Base-by-base conservation (phyloP, 2,888 invertebrate species). In the Sphaerophoria taeniata region DNA sequence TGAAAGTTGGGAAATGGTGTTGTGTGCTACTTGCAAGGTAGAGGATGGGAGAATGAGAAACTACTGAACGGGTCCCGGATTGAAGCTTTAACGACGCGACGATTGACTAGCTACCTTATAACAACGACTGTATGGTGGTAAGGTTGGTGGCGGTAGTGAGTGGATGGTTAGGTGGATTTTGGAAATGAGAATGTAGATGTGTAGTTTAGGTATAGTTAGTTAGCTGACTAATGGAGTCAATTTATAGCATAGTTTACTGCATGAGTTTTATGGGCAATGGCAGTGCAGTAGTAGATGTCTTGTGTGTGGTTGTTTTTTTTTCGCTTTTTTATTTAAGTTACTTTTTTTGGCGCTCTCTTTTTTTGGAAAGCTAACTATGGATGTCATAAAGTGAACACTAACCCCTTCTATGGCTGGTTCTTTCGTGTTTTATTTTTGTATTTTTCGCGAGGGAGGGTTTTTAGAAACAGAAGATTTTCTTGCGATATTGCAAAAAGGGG, bases 241-340 rank as follows among this genome's bases (percentile, higher is more conserved):
- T 85, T 85, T 85, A 85, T 85, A 72, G 81, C 76, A 85, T 69
- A 85, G 81, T 81, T 85, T 75, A 85, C 85, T 85, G 85, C 75
- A 85, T 85, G 72, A 73, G 76, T 85, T 85, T 85, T 85, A 85
- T 85, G 85, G 76, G 65, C 43, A 74, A 72, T 71, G 72, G 72
- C 76, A 80, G 75, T 60, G 60, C 69, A 80, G 70, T 39, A 56
- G 81, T 85, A 47, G 81, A 79, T 74, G 79, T 78, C 63, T 74
- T 78, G 56, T 47, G 65, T 67, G 65, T 67, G 67, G 67, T 47
- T 58, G 53, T n/a, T 65, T 6, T 51, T 73, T 43, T 49, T 63
- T 43, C 51, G 33, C 51, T 36, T 56, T 12, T 53, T n/a, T 43
- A 33, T 49, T 63, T 24, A 14, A 53, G 34, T 55, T 53, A 51